Conservation (phyloP, 2,888 invertebrate genomes). For the Timandra comae region DNA sequence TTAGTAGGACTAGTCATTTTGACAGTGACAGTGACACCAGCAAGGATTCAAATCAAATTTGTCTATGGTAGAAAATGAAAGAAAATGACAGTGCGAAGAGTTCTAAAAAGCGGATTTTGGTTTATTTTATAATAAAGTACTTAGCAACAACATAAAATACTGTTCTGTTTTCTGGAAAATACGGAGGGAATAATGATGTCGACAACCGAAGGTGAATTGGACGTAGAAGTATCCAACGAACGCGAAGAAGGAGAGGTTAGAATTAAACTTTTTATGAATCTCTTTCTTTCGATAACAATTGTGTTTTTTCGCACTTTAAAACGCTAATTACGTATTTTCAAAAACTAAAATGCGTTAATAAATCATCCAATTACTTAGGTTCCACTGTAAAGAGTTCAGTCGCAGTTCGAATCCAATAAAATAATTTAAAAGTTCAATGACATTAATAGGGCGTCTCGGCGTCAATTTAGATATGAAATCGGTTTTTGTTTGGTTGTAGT, state of each 20-base stretch:
- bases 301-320: background rate
- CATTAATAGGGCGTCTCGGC: constrained; percentile 7
- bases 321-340: too few species aligned
- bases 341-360: too few species aligned
- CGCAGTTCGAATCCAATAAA: too few species aligned
- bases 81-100: constrained; percentile 36
- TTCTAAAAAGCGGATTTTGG: constrained; percentile 46
- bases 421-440: constrained; percentile 5
- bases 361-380: too few species aligned
- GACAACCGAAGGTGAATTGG: constrained; percentile 78
- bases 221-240: constrained; percentile 77
- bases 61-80: constrained; percentile 5
- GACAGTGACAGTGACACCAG: too few species aligned
- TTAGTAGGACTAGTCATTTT: too few species aligned
- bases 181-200: constrained; percentile 58
- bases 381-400: too few species aligned
- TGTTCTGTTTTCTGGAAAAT: constrained; percentile 27
- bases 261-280: constrained; percentile 28
- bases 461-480: constrained; percentile 2
- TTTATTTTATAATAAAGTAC: constrained; percentile 39
- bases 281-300: too few species aligned
- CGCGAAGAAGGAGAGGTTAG: constrained; percentile 82
- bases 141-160: constrained; percentile 47
- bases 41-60: too few species aligned
- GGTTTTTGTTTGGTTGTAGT: constrained; percentile 39